Conservation (phyloP, 37 sponge, comb jelly and placozoan species). For the Beroe ovata region DNA sequence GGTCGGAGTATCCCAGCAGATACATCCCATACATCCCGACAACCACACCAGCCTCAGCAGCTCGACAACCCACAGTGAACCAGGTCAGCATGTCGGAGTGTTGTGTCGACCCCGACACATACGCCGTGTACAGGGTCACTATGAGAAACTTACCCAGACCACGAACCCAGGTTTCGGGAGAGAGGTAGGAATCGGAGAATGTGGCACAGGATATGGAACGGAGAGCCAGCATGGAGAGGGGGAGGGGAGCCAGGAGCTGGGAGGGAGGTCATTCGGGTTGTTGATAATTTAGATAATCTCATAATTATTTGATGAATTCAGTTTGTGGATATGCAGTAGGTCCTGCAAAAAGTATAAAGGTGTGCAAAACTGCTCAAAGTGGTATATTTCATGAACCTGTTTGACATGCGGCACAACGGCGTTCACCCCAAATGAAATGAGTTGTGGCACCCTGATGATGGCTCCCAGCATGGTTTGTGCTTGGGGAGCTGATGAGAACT, state of each 20-base stretch:
- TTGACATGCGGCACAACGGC: neutral
- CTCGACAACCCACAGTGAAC: neutral
- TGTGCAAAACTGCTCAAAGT: too few species aligned
- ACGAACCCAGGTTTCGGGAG: conserved; percentile 31
- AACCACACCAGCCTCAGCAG: neutral
- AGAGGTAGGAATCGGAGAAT: conserved; percentile 19
- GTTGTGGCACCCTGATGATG: conserved; percentile 29
- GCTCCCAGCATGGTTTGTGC: conserved; percentile 64
- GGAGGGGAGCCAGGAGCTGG: conserved; percentile 62
- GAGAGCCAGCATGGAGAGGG: conserved; percentile 57
- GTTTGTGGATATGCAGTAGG: too few species aligned
- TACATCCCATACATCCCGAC: conserved; percentile 5
- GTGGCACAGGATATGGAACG: conserved; percentile 15
- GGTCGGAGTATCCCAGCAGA: neutral
- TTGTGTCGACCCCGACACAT: conserved; percentile 20
- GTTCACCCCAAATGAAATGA: conserved; percentile 30
- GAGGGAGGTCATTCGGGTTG: too few species aligned
- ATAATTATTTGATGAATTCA: too few species aligned
- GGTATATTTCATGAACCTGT: too few species aligned
- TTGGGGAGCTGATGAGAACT: conserved; percentile 1
- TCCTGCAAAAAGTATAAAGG: too few species aligned
- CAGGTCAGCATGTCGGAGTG: neutral
- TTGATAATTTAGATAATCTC: too few species aligned
- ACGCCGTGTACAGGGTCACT: conserved; percentile 50
- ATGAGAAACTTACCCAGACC: conserved; percentile 60